Evolutionary conservation across 2,888 invertebrate species (phyloP), one percentile per base, ranked within the genome.

Genomic region (Melangyna quadrimaculata): DNA sequence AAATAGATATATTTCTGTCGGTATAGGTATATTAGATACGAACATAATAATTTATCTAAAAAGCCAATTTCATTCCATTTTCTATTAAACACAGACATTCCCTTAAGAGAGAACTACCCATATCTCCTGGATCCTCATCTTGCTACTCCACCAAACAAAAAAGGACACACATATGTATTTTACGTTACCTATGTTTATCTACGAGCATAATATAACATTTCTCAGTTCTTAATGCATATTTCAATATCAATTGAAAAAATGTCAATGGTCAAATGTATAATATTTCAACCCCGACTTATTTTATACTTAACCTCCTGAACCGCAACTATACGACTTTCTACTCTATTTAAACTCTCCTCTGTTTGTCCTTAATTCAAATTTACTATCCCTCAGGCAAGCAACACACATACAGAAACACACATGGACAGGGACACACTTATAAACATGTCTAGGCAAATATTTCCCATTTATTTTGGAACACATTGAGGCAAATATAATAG

Each of bases 191-290:
- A 32, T 32, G 32, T 32, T 7, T 1, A 5, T 32, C 0, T 24
- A 10, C 24, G n/a, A n/a, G n/a, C n/a, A n/a, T n/a, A n/a, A n/a
- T n/a, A 32, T 4, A 27, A 19, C 19, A 55, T 78, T 71, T 35
- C 71, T 65, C 72, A 24, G 59, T 75, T 63, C 48, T 63, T 71
- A 72, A 82, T 83, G 69, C 63, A 74, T 78, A 83, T 74, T 78
- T 83, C 53, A 83, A 78, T 57, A 73, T 63, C 70, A 74, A 78
- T 69, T 78, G 72, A 35, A 72, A 73, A 82, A 82, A 73, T 78
- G 78, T 74, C 73, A 83, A 73, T 78, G 78, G 72, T 82, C 82
- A 82, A 82, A 78, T 40, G 73, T 72, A 82, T 82, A 82, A 82
- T 83, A 74, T 78, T 83, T 63, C 59, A 72, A 69, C 78, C 70